phyloP scores from a whole-genome alignment of 2,113 vertebrate species.

The Nanorana parkeri region DNA sequence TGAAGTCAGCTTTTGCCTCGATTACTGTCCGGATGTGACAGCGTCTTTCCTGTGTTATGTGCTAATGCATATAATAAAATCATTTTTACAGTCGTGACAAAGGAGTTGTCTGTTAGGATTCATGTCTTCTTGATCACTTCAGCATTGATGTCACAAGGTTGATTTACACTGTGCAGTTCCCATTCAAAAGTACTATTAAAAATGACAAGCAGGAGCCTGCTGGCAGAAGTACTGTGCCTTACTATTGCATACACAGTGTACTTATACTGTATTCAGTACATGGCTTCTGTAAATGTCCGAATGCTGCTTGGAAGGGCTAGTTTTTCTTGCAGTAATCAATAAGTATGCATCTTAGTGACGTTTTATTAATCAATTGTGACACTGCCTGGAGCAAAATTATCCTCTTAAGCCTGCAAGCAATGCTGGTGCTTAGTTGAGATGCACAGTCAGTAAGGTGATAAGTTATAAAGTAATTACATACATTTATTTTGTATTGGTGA shows the following conservation, averaged over 20 bases:
- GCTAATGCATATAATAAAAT: conserved; percentile 4
- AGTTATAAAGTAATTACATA: background rate
- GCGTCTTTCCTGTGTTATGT: conserved; percentile 59
- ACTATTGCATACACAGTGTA: background rate
- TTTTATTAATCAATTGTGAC: conserved; percentile 21
- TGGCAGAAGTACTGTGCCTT: background rate
- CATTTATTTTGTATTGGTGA: background rate
- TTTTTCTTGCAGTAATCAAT: conserved; percentile 12
- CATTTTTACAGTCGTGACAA: background rate
- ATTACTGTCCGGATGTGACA: conserved; percentile 60
- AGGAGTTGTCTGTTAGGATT: no score
- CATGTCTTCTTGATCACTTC: background rate
- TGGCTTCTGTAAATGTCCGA: background rate
- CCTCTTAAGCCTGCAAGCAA: background rate
- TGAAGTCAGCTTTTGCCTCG: conserved; percentile 58
- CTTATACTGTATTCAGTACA: background rate
- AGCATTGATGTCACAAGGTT: background rate
- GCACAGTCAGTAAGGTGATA: background rate
- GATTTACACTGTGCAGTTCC: background rate
- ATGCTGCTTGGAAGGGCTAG: background rate
- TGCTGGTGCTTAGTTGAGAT: background rate
- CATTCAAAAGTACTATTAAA: background rate
- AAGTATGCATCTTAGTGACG: conserved; percentile 16
- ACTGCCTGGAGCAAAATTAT: conserved; percentile 17
- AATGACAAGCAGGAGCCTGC: background rate